Evolutionary conservation across 2,888 invertebrate genomes (phyloP).

Genomic region (Gortyna flavago): DNA sequence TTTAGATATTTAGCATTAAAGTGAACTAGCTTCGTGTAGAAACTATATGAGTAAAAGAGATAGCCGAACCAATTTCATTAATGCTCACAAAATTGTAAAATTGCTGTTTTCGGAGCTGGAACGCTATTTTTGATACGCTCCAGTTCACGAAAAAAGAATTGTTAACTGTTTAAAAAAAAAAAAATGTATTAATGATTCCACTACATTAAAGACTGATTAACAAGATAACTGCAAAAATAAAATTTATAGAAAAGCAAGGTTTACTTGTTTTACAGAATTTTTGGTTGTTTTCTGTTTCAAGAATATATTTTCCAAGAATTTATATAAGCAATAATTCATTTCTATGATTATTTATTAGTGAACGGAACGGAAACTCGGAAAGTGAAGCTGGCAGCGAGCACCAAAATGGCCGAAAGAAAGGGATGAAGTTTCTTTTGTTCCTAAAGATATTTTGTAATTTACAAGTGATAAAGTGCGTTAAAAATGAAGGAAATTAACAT

Average conservation of each 20-base stretch:
- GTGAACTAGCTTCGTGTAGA: too few species aligned
- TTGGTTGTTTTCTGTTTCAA: rapidly evolving
- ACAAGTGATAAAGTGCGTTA: slow-evolving; percentile 39
- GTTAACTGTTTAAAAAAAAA: too few species aligned
- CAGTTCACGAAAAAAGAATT: background rate
- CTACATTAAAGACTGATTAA: too few species aligned
- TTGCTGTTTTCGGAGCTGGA: background rate
- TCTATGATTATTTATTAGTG: background rate
- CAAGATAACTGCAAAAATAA: background rate
- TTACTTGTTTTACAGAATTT: rapidly evolving
- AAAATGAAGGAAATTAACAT: slow-evolving; percentile 87
- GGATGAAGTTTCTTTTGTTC: slow-evolving; percentile 82
- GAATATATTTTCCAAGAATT: too few species aligned
- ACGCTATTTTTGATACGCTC: background rate
- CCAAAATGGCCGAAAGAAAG: slow-evolving; percentile 86
- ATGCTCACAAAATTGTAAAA: background rate
- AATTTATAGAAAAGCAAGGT: background rate
- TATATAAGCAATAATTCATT: background rate
- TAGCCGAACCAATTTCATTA: background rate
- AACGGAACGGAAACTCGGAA: slow-evolving; percentile 32
- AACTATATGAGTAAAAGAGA: background rate
- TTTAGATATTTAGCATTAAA: background rate
- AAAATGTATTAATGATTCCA: background rate
- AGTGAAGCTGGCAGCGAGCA: slow-evolving; percentile 18
- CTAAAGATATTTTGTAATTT: slow-evolving; percentile 72